Conservation (phyloP, 2,888 invertebrate species). For the Chromoteleia sp. region DNA sequence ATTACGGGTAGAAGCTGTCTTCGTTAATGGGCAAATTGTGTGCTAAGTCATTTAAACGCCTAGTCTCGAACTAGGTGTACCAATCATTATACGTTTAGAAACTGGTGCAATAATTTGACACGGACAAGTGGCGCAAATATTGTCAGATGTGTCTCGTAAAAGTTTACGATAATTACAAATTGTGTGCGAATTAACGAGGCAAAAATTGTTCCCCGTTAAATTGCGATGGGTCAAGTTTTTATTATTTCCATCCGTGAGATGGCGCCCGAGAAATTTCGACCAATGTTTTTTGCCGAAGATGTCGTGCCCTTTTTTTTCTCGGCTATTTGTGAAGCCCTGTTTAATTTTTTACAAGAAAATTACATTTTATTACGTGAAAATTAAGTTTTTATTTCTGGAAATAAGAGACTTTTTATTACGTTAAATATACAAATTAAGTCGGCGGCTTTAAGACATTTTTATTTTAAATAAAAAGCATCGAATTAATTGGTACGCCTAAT, state of each 20-base stretch:
- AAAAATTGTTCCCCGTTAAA: conserved; percentile 20
- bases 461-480: too few relatives aligned
- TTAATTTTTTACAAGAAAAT: too few relatives aligned
- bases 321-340: too few relatives aligned
- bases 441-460: too few relatives aligned
- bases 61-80: conserved; percentile 75
- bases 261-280: neutral
- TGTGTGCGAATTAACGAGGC: conserved; percentile 10
- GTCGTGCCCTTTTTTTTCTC: too few relatives aligned
- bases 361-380: too few relatives aligned
- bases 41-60: conserved; percentile 81
- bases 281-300: too few relatives aligned
- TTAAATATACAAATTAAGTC: too few relatives aligned
- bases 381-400: too few relatives aligned
- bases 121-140: conserved; percentile 53
- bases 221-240: conserved; percentile 8
- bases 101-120: conserved; percentile 63
- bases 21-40: conserved; percentile 82
- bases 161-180: conserved; percentile 37
- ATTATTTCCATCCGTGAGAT: neutral
- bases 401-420: too few relatives aligned
- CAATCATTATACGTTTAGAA: conserved; percentile 68
- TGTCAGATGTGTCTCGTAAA: conserved; percentile 31
- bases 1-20: conserved; percentile 80
- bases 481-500: too few relatives aligned